These are phyloP conservation scores for Parnassius orleans DNA, from an alignment of 2,888 invertebrate species.

Conservation along the genomic window DNA sequence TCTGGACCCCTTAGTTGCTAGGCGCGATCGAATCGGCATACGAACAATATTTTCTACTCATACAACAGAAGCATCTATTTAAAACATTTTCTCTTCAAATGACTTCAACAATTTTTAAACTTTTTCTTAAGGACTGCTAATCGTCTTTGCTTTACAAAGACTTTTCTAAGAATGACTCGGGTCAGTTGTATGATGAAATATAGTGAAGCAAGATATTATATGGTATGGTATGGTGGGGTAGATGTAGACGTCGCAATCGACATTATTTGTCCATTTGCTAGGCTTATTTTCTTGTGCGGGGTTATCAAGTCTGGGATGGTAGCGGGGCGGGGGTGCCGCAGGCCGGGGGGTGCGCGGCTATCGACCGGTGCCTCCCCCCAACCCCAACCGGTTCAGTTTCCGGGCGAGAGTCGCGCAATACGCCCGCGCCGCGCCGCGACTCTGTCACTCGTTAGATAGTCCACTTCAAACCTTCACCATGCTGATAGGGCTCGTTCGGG, in stretches of 20 bases:
- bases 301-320: slow-evolving; percentile 78
- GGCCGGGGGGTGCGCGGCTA: slow-evolving; percentile 72
- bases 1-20: slow-evolving; percentile 51
- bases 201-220: slow-evolving; percentile 2
- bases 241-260: slow-evolving; percentile 60
- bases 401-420: slow-evolving; percentile 83
- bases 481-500: slow-evolving; percentile 94
- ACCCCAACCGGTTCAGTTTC: slow-evolving; percentile 77
- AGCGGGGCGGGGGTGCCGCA: slow-evolving; percentile 66
- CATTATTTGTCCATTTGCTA: slow-evolving; percentile 78
- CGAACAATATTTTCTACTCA: neutral
- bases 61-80: no score
- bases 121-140: neutral
- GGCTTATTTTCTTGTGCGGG: slow-evolving; percentile 77
- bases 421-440: slow-evolving; percentile 79
- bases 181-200: neutral
- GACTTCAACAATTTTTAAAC: neutral
- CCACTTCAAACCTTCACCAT: slow-evolving; percentile 80
- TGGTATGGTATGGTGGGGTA: slow-evolving; percentile 32
- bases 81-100: neutral
- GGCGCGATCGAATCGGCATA: slow-evolving; percentile 36
- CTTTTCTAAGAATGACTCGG: neutral
- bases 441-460: slow-evolving; percentile 75
- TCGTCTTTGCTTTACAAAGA: neutral
- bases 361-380: slow-evolving; percentile 83